These are phyloP conservation scores for Propithecus coquereli DNA, from an alignment of 2,113 vertebrate species.

Conservation along the genomic window DNA sequence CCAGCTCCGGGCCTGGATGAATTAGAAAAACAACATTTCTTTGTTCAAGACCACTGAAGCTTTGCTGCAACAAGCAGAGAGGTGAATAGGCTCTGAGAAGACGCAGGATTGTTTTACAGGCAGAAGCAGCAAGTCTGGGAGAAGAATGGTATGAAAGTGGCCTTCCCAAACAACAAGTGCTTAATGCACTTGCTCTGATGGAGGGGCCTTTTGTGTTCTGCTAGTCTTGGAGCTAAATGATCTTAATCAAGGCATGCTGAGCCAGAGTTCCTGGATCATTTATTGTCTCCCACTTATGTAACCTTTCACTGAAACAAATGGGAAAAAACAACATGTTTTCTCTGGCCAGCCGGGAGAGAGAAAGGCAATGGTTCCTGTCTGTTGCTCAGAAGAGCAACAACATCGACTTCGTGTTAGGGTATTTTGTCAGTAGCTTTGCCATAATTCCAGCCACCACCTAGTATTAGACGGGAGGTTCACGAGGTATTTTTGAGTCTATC, in stretches of 20 bases:
- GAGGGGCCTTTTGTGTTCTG: conserved; percentile 25
- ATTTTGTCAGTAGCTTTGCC: background rate
- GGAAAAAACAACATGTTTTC: background rate
- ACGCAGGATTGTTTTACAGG: background rate
- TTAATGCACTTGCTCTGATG: background rate
- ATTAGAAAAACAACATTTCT: background rate
- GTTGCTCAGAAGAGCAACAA: fast-evolving
- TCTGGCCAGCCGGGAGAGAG: background rate
- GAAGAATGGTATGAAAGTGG: background rate
- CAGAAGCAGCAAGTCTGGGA: background rate
- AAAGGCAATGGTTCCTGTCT: background rate
- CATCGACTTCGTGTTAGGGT: background rate
- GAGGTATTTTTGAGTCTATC: background rate
- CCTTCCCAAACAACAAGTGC: conserved; percentile 17
- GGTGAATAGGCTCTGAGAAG: background rate
- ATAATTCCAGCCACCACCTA: background rate
- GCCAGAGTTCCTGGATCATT: conserved; percentile 48
- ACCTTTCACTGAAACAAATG: conserved; percentile 52
- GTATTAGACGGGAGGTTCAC: background rate
- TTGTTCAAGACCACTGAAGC: background rate
- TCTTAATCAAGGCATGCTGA: conserved; percentile 47
- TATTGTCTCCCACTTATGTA: conserved; percentile 46
- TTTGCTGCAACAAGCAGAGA: background rate
- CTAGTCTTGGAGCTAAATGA: conserved; percentile 47
- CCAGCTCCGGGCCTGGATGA: background rate